These are phyloP conservation scores for Sarcoramphus papa DNA, from an alignment of 2,797 vertebrate genomes.

Conservation along the genomic window DNA sequence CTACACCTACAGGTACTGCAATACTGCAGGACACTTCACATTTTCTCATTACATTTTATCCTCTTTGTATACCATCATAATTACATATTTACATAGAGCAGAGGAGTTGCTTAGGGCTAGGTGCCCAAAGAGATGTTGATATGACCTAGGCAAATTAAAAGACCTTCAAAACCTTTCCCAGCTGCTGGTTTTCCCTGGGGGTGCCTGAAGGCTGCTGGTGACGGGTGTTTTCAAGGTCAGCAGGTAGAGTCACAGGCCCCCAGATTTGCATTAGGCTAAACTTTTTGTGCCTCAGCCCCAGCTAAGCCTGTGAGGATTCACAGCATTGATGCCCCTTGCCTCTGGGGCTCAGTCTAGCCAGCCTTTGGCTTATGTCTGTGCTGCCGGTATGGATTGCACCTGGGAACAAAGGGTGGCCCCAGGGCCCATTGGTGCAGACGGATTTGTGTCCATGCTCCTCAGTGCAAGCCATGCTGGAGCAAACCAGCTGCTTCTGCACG, in stretches of 20 bases:
- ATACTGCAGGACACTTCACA: neutral
- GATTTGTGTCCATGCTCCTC: neutral
- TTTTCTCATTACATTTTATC: neutral
- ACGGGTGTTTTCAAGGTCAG: neutral
- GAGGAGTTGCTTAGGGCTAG: neutral
- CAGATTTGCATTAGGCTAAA: neutral
- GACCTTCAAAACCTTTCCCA: neutral
- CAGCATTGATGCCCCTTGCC: fast-evolving
- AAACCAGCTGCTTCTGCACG: neutral
- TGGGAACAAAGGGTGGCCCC: neutral
- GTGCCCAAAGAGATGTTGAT: neutral
- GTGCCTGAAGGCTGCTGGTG: neutral
- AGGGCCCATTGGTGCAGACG: fast-evolving
- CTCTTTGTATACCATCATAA: neutral
- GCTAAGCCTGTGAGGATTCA: neutral
- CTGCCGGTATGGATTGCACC: neutral
- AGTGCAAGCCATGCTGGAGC: neutral
- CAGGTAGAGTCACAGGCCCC: neutral
- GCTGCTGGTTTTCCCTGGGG: neutral
- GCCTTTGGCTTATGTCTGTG: neutral
- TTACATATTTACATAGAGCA: neutral
- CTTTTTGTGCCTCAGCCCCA: neutral
- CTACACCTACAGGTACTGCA: neutral
- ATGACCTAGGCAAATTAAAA: neutral
- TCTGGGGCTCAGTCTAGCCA: neutral